Evolutionary conservation across 2,888 invertebrate genomes (phyloP).

Genomic region (Nowickia ferox): DNA sequence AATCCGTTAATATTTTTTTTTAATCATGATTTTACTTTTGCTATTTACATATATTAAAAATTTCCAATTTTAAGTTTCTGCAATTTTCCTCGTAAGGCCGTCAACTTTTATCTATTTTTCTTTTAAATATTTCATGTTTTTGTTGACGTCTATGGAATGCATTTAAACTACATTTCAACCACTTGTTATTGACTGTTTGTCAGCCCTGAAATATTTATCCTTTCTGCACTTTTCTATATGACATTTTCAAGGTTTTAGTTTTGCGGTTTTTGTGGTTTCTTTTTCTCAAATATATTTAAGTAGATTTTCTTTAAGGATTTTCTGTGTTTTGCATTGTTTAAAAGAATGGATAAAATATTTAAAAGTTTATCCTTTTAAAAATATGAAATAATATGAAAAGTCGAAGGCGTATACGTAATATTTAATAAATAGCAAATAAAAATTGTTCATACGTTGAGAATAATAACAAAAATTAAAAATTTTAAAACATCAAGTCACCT

Average conservation of each 20-base stretch:
- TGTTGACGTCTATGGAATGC: conserved; percentile 14
- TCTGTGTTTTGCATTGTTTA: neutral
- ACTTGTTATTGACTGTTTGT: conserved; percentile 37
- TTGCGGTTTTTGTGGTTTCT: neutral
- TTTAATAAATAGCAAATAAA: too few species aligned
- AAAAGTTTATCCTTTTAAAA: too few species aligned
- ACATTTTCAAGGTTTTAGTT: conserved; percentile 22
- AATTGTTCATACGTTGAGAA: too few species aligned
- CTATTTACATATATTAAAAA: too few species aligned
- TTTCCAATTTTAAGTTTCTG: too few species aligned
- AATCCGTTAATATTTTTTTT: too few species aligned
- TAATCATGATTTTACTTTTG: too few species aligned
- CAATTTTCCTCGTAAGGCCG: neutral
- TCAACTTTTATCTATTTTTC: neutral
- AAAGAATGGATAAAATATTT: too few species aligned
- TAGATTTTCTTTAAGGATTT: neutral
- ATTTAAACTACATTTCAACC: conserved; percentile 16
- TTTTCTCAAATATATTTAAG: neutral
- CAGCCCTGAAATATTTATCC: conserved; percentile 38
- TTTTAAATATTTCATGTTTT: neutral
- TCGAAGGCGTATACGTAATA: too few species aligned
- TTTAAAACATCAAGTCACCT: too few species aligned
- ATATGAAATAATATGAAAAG: too few species aligned
- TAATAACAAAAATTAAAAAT: too few species aligned
- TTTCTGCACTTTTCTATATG: conserved; percentile 6